A percentile compares a stretch with the other conserved stretches of the same genome.
phyloP scores from a whole-genome alignment of 1,140 invertebrate species.

The Atta cephalotes region DNA sequence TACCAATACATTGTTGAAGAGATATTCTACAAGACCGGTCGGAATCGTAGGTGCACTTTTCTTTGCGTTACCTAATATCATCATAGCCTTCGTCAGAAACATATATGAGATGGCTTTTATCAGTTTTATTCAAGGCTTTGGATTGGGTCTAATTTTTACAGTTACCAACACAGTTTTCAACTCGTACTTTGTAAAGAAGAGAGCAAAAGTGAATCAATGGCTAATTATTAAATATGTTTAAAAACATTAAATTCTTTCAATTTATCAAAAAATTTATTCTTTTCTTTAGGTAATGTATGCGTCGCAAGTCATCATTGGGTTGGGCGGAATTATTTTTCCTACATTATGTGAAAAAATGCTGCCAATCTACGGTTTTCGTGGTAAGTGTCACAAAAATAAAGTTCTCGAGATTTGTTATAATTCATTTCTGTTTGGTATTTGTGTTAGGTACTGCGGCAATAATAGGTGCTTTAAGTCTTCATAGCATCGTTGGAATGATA shows the following conservation, averaged over 20 bases:
- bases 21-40: slow-evolving; percentile 79
- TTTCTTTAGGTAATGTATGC: slow-evolving; percentile 81
- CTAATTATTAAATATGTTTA: background rate
- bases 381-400: slow-evolving; percentile 68
- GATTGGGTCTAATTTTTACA: slow-evolving; percentile 82
- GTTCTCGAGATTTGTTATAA: background rate
- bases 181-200: slow-evolving; percentile 83
- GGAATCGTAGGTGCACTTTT: slow-evolving; percentile 80
- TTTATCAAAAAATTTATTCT: slow-evolving; percentile 29
- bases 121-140: slow-evolving; percentile 82
- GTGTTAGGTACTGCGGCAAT: slow-evolving; percentile 81
- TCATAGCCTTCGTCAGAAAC: slow-evolving; percentile 77
- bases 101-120: slow-evolving; percentile 80
- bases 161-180: slow-evolving; percentile 85
- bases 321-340: slow-evolving; percentile 83
- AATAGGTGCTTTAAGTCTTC: slow-evolving; percentile 82
- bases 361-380: slow-evolving; percentile 82
- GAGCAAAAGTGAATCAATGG: slow-evolving; percentile 78
- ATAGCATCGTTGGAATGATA: slow-evolving; percentile 82
- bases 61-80: slow-evolving; percentile 79
- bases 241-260: background rate
- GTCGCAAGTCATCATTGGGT: slow-evolving; percentile 81
- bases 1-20: slow-evolving; percentile 81
- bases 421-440: background rate
- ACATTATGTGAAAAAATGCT: slow-evolving; percentile 81